These are phyloP conservation scores for Gnathonemus longibarbis DNA, from an alignment of 2,113 vertebrate genomes.

Conservation along the genomic window DNA sequence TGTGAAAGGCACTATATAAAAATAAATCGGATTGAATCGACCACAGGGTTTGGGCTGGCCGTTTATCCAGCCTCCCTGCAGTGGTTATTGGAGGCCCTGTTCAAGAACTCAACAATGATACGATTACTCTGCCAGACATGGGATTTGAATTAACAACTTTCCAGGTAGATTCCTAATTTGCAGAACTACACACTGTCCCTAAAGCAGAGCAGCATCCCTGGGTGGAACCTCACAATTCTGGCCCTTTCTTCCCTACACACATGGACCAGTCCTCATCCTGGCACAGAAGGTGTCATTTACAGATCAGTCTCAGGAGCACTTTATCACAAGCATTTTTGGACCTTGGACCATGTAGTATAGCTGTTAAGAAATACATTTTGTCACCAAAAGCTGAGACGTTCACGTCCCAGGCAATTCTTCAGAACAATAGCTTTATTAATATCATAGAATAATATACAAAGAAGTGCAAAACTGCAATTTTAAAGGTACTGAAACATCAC, in stretches of 20 bases:
- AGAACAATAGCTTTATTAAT: neutral
- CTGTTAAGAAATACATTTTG: neutral
- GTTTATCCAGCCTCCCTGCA: neutral
- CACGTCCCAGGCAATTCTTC: neutral
- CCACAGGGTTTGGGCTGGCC: neutral
- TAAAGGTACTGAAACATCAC: neutral
- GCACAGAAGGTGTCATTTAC: neutral
- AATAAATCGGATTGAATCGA: no score
- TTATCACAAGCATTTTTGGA: neutral
- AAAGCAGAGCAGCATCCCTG: neutral
- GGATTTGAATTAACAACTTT: neutral
- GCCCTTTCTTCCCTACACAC: neutral
- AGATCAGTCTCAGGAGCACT: neutral
- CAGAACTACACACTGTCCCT: neutral
- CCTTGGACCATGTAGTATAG: neutral
- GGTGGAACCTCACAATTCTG: neutral
- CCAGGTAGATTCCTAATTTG: neutral
- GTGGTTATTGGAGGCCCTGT: neutral
- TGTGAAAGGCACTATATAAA: no score
- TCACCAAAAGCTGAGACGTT: neutral
- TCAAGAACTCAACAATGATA: neutral
- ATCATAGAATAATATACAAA: neutral
- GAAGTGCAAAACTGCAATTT: neutral
- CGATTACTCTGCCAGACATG: neutral
- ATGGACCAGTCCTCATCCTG: neutral